Conservation (phyloP, 2,888 invertebrate species). For the Alloplasta piceator region DNA sequence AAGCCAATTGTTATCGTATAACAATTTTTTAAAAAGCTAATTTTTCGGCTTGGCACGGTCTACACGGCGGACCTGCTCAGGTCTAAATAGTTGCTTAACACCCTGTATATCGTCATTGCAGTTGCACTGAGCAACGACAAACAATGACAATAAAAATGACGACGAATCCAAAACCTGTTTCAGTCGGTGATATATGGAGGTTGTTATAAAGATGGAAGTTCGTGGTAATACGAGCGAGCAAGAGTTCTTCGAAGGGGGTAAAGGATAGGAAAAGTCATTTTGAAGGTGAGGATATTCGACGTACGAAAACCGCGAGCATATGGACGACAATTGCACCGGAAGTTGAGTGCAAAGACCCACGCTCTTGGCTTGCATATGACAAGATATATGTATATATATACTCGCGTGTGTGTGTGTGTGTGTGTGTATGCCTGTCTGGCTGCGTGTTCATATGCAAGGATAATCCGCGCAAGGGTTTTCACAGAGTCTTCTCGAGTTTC, state of each 20-base stretch:
- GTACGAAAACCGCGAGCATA: background rate
- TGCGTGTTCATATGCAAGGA: constrained; percentile 3
- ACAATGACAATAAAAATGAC: constrained; percentile 19
- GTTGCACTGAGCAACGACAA: background rate
- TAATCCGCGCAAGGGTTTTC: constrained; percentile 43
- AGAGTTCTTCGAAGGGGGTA: background rate
- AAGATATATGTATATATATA: no score
- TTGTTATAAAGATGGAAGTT: background rate
- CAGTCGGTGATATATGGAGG: background rate
- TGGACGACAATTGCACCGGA: constrained; percentile 25
- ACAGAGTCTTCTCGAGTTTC: constrained; percentile 51
- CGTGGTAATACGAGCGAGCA: constrained; percentile 1
- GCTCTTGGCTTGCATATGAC: background rate
- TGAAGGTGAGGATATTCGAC: background rate
- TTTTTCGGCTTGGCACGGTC: no score
- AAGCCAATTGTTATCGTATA: no score
- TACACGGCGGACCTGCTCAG: no score
- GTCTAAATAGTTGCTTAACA: no score
- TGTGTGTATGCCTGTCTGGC: no score
- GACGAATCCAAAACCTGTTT: constrained; percentile 20
- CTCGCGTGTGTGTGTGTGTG: no score
- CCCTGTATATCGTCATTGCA: constrained; percentile 1
- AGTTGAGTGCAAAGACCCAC: constrained; percentile 33
- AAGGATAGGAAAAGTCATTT: constrained; percentile 1
- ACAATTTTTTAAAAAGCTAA: no score